phyloP scores from a whole-genome alignment of 2,888 invertebrate genomes.

The Gerosis bhagava region DNA sequence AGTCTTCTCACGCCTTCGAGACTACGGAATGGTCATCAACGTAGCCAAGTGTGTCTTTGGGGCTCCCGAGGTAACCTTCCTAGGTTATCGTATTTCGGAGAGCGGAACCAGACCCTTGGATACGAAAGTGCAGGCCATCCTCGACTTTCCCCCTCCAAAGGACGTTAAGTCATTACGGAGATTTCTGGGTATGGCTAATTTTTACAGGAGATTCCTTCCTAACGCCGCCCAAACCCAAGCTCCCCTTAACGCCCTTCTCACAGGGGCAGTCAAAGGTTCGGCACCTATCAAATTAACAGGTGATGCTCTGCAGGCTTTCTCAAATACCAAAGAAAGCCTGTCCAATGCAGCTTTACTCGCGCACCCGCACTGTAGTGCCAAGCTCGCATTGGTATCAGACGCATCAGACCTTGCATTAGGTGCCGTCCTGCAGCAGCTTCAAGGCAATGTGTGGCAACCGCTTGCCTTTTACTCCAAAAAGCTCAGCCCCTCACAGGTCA shows the following conservation, averaged over 20 bases:
- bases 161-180: constrained; percentile 19
- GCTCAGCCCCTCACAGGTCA: constrained; percentile 41
- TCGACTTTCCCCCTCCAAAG: constrained; percentile 6
- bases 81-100: background rate
- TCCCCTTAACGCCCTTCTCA: constrained; percentile 23
- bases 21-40: background rate
- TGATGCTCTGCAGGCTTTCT: constrained; percentile 33
- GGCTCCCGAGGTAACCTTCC: background rate
- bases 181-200: constrained; percentile 28
- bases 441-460: constrained; percentile 41
- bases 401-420: constrained; percentile 49
- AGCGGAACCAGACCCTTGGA: background rate
- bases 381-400: constrained; percentile 40
- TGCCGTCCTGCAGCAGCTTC: constrained; percentile 45
- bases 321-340: constrained; percentile 39
- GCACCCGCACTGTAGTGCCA: constrained; percentile 38
- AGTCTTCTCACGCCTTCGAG: background rate
- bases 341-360: constrained; percentile 38
- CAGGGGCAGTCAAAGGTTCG: constrained; percentile 35
- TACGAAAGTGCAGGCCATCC: background rate
- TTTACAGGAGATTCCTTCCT: constrained; percentile 30
- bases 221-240: constrained; percentile 28
- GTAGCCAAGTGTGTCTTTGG: constrained; percentile 3
- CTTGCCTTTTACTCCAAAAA: constrained; percentile 51
- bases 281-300: constrained; percentile 34